Evolutionary conservation across 1,140 invertebrate species (phyloP).

Genomic region (Acyrthosiphon pisum): DNA sequence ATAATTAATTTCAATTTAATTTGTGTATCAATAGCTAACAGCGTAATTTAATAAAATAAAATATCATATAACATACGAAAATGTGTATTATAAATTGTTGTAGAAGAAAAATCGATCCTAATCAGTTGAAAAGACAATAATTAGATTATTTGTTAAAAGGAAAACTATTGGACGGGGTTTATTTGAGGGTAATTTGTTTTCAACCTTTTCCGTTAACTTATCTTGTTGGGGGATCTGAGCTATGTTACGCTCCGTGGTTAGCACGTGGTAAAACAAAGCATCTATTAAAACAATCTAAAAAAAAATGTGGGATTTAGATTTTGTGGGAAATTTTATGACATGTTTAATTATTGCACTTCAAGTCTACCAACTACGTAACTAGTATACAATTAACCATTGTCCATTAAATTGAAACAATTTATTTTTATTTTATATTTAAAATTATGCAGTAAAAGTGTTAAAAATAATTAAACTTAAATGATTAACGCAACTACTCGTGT

Average conservation of each 20-base stretch:
- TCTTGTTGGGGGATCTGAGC: neutral
- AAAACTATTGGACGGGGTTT: neutral
- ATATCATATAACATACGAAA: neutral
- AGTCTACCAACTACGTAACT: neutral
- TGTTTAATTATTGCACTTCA: neutral
- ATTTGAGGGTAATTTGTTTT: conserved; percentile 33
- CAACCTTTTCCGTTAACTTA: neutral
- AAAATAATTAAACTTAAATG: neutral
- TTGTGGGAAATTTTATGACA: neutral
- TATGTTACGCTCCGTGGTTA: neutral
- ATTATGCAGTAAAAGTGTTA: neutral
- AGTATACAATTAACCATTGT: neutral
- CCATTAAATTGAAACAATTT: neutral
- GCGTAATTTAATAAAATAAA: neutral
- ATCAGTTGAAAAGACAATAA: neutral
- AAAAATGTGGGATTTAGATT: neutral
- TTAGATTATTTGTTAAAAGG: conserved; percentile 18
- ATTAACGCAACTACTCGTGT: neutral
- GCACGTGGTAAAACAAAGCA: neutral
- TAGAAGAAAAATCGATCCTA: neutral
- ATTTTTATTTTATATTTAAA: neutral
- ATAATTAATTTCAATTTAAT: neutral
- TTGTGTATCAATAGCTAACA: neutral
- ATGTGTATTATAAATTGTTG: neutral
- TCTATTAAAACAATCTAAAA: neutral